Base-by-base conservation (phyloP, 2,797 vertebrate species). In the Pempheris klunzingeri region DNA sequence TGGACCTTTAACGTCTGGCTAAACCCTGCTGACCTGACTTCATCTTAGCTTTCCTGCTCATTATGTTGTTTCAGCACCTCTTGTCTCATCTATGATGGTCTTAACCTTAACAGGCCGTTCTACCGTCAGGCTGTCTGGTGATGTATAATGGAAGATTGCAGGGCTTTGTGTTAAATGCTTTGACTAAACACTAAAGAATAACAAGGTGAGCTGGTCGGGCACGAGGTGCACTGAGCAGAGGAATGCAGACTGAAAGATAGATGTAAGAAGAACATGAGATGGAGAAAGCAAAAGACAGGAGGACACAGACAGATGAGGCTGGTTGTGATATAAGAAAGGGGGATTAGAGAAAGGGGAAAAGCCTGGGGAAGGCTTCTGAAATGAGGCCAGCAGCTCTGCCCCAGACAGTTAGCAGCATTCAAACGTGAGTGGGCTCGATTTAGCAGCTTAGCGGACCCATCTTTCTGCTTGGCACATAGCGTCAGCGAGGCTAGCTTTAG, bases 121-220 rank as follows among this genome's bases (percentile, higher is more conserved):
- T 24, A 22, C 36, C 20, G 54, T 30, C 71, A 6, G 39, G 55
- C 63, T 61, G 13, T 64, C 50, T 39, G 67, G 4, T 66, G 59
- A 34, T 70, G 34, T 52, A 26, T 81, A 77, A 62, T 60, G 12
- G 38, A 52, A 78, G 22, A 63, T 1, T 65, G 71, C 75, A 64
- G 54, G 46, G 26, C 22, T 83, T 59, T 41, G 34, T 53, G 44
- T 30, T 62, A 43, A 80, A 63, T 6, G 26, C 43, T 75, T 50
- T 46, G 18, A 71, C 67, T 39, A 74, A 73, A 36, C 28, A 72
- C 53, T 44, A 46, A 53, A 53, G 38, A 70, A 38, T 47, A 70
- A 32, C 66, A 79, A 77, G 70, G 61, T 81, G 77, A 86, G 54
- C 64, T 72, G 64, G 60, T 78, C 74, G 49, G 49, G 36, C 55